These are phyloP conservation scores for Dascillus cervinus DNA, from an alignment of 2,888 invertebrate genomes.

Conservation along the genomic window DNA sequence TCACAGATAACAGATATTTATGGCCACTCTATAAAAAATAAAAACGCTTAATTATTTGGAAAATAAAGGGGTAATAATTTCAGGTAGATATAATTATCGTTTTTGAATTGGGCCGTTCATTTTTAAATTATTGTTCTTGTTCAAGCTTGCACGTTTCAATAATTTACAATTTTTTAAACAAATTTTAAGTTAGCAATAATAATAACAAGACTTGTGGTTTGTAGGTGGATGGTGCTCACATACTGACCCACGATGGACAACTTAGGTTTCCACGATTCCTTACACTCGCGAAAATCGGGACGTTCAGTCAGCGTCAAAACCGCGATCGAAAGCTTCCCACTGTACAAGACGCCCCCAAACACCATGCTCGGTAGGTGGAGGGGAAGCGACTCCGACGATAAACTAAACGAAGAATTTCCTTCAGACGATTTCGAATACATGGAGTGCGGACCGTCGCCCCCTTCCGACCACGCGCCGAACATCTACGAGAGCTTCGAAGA, in stretches of 20 bases:
- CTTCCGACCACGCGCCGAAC: conserved; percentile 72
- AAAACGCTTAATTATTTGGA: no score
- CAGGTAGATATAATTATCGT: no score
- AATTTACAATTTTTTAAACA: no score
- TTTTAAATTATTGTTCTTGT: no score
- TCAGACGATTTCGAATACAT: conserved; percentile 67
- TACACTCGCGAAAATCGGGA: conserved; percentile 33
- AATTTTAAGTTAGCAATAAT: no score
- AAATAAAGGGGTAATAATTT: no score
- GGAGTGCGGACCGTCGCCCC: conserved; percentile 72
- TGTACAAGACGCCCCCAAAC: conserved; percentile 33
- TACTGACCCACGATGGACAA: conserved; percentile 40
- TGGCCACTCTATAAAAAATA: no score
- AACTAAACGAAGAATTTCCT: conserved; percentile 61
- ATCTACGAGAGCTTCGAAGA: conserved; percentile 77
- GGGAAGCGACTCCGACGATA: conserved; percentile 32
- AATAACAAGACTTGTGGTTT: no score
- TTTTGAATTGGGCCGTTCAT: no score
- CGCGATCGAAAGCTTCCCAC: conserved; percentile 37
- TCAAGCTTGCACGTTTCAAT: no score
- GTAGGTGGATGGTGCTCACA: no score
- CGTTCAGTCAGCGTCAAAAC: conserved; percentile 43
- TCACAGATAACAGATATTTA: no score
- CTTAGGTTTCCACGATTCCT: conserved; percentile 36
- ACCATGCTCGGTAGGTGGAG: conserved; percentile 20